A percentile compares a stretch with the other conserved stretches of the same genome.
phyloP scores from a whole-genome alignment of 2,113 vertebrate species.

The Takifugu bimaculatus region DNA sequence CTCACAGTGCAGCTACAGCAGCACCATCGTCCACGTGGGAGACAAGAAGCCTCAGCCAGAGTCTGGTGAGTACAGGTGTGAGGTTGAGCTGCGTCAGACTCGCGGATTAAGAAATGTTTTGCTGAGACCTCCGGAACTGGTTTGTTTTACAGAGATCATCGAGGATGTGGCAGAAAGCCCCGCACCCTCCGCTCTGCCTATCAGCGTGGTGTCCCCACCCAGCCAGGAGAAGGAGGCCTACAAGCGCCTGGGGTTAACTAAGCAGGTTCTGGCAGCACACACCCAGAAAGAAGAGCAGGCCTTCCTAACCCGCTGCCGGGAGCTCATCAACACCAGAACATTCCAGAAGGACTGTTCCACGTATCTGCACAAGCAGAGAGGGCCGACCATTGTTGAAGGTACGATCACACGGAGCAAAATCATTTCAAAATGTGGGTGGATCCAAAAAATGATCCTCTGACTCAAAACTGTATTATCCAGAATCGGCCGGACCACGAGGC shows the following conservation, averaged over 20 bases:
- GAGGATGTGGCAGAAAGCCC: constrained; percentile 80
- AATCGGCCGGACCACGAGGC: constrained; percentile 35
- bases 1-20: constrained; percentile 97
- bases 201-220: constrained; percentile 61
- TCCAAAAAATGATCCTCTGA: neutral
- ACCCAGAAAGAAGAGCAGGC: constrained; percentile 93
- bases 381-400: constrained; percentile 65
- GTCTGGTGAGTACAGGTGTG: constrained; percentile 72
- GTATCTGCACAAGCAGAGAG: constrained; percentile 76
- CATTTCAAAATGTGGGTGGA: too few species aligned
- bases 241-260: constrained; percentile 88
- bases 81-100: neutral
- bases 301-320: constrained; percentile 85
- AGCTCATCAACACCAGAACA: constrained; percentile 72
- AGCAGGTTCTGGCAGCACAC: constrained; percentile 91
- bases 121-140: neutral
- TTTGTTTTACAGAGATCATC: constrained; percentile 77
- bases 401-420: neutral
- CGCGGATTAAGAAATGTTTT: too few species aligned
- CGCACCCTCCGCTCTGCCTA: constrained; percentile 44
- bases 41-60: constrained; percentile 92
- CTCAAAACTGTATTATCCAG: constrained; percentile 12
- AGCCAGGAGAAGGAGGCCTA: constrained; percentile 83
- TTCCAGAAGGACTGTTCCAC: constrained; percentile 80
- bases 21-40: constrained; percentile 94